Base-by-base conservation (phyloP, 2,888 invertebrate species). In the Ceratothoa steindachneri region DNA sequence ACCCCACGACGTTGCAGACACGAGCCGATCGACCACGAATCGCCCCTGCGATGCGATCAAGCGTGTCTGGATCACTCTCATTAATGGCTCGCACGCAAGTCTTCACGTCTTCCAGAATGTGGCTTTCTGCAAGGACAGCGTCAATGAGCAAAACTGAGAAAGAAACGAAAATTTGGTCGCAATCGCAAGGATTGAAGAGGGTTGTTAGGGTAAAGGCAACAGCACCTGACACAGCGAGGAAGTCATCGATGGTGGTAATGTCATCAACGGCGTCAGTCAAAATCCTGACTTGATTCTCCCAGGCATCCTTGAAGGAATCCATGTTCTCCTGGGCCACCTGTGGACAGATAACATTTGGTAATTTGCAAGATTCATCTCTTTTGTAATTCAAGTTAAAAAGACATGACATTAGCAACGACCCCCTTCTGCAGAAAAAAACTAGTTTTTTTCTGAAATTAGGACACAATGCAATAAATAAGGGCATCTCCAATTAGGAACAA, bases 241-340 rank as follows among this genome's bases (percentile, higher is more conserved):
- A 99, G 86, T 99, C 99, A 83, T 98, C 98, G 80, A 99, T 96
- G 1, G 97, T 97, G 55, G 97, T 98, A 81, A 99, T 96, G 82
- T 97, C 97, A 85, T 99, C 99, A 0, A 99, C 97, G 9, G 98
- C 97, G 84, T 97, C 97, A 0, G 98, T 98, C 51, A 99, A 87
- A 82, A 98, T 90, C 31, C 92, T 88, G 53, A 98, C 97, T 85
- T 94, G 95, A 81, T 90, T 90, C 84, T 95, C 93, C 97, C 97
- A 98, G 19, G 94, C 92, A 83, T 93, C 91, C 71, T 93, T 91
- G 86, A 98, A 99, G 0, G 95, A 94, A 73, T 93, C 91, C 90
- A 98, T 97, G 86, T 99, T 99, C 84, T 99, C 97, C 64, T 93
- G 92, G 0, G 98, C 97, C 19, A 97, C 95, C 78, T 79, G 55